Evolutionary conservation across 2,797 vertebrate genomes (phyloP).

Genomic region (Rhyacichthys aspro): DNA sequence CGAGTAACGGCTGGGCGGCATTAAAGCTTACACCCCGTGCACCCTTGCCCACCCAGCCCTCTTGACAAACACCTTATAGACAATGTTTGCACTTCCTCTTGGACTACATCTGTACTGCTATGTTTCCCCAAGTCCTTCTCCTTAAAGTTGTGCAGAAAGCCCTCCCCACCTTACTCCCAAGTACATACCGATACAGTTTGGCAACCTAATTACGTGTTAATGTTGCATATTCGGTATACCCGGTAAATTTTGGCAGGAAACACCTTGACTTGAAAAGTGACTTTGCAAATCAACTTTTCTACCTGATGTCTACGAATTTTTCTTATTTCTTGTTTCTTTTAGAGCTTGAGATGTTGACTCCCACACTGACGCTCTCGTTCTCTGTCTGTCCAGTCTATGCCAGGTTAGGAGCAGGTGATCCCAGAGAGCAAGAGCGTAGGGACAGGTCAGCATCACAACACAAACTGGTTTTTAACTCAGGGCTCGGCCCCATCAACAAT

Average conservation of each 20-base stretch:
- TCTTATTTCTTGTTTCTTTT: constrained; percentile 70
- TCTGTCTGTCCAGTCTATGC: constrained; percentile 69
- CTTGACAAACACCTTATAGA: constrained; percentile 68
- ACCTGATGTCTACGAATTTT: constrained; percentile 81
- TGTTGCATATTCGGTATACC: constrained; percentile 62
- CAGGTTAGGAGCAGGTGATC: constrained; percentile 66
- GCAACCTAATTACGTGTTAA: constrained; percentile 76
- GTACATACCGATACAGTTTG: constrained; percentile 66
- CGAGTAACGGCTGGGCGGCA: constrained; percentile 65
- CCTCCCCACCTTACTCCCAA: constrained; percentile 50
- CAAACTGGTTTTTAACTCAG: constrained; percentile 81
- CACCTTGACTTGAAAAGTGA: constrained; percentile 81
- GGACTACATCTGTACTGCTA: constrained; percentile 72
- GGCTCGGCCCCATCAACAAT: constrained; percentile 78
- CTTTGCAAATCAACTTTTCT: constrained; percentile 86
- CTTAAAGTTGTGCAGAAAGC: constrained; percentile 68
- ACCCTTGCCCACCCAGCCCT: constrained; percentile 20
- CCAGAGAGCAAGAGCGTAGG: constrained; percentile 46
- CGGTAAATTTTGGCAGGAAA: constrained; percentile 79
- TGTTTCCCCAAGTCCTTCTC: constrained; percentile 31
- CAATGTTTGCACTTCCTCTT: constrained; percentile 79
- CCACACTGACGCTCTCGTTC: constrained; percentile 45
- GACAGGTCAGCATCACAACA: constrained; percentile 54
- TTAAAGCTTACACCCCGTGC: constrained; percentile 50
- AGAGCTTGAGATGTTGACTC: constrained; percentile 62